Percentiles rank a stretch among this genome's conserved stretches.
These are phyloP conservation scores for Autographa gamma DNA, from an alignment of 2,888 invertebrate genomes.

Conservation along the genomic window DNA sequence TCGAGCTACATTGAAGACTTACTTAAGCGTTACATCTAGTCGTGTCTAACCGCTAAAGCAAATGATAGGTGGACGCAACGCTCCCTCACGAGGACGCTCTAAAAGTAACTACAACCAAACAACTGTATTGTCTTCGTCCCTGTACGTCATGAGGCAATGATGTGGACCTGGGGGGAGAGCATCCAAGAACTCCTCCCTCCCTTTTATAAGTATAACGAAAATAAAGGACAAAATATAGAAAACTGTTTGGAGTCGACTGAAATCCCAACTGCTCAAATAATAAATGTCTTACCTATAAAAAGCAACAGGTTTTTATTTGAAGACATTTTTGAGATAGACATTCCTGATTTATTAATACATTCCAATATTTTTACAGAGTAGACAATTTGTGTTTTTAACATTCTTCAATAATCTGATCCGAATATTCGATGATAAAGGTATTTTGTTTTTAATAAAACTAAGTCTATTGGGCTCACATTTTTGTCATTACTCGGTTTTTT, in stretches of 20 bases:
- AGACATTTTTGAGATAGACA: no score
- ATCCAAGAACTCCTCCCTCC: slow-evolving; percentile 15
- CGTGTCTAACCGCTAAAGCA: slow-evolving; percentile 55
- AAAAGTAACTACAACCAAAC: slow-evolving; percentile 60
- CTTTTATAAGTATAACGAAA: neutral
- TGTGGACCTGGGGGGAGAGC: slow-evolving; percentile 70
- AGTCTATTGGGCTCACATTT: no score
- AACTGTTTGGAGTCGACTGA: neutral
- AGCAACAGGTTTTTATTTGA: no score
- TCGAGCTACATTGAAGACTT: slow-evolving; percentile 37
- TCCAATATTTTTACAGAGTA: no score
- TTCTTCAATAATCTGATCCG: neutral
- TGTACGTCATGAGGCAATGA: slow-evolving; percentile 76
- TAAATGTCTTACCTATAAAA: neutral
- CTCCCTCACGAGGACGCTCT: slow-evolving; percentile 53
- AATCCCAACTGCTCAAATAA: neutral
- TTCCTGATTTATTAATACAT: no score
- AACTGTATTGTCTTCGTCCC: slow-evolving; percentile 86
- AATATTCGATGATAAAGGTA: neutral
- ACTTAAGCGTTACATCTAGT: slow-evolving; percentile 47
- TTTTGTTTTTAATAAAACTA: no score
- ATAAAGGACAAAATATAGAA: neutral
- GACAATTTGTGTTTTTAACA: neutral
- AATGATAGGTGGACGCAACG: slow-evolving; percentile 59
- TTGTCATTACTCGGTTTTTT: no score